These are phyloP conservation scores for Anagyrus pseudococci DNA, from an alignment of 2,888 invertebrate genomes.

Conservation along the genomic window DNA sequence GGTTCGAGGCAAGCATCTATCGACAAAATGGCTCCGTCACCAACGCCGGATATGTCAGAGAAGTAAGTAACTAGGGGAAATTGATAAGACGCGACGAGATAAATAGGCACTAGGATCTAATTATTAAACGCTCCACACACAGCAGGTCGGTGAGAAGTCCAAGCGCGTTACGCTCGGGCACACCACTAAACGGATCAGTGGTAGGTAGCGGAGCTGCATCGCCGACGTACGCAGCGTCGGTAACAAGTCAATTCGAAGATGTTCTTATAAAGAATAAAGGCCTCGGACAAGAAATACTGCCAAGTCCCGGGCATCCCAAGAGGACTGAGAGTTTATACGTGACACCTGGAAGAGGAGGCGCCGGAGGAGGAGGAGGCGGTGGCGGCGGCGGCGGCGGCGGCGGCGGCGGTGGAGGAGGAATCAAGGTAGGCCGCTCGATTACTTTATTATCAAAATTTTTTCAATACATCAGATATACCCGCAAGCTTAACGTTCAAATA, in stretches of 20 bases:
- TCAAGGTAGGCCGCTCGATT: slow-evolving; percentile 30
- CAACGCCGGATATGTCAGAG: slow-evolving; percentile 54
- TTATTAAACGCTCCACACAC: no score
- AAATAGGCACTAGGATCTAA: no score
- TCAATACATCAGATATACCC: not conserved
- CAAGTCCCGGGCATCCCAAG: slow-evolving; percentile 87
- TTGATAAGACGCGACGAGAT: no score
- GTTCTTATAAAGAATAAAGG: slow-evolving; percentile 80
- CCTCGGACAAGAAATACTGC: slow-evolving; percentile 88
- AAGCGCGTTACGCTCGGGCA: slow-evolving; percentile 60
- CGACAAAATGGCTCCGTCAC: slow-evolving; percentile 66
- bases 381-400: slow-evolving; percentile 48
- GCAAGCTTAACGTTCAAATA: not conserved
- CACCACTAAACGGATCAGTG: slow-evolving; percentile 57
- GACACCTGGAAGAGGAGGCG: slow-evolving; percentile 41
- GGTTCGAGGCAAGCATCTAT: slow-evolving; percentile 81
- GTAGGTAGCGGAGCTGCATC: slow-evolving; percentile 66
- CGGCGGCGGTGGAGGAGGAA: slow-evolving; percentile 50
- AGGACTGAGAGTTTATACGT: slow-evolving; percentile 90
- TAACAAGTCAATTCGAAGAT: slow-evolving; percentile 76
- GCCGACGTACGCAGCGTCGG: slow-evolving; percentile 64
- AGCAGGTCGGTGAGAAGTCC: slow-evolving; percentile 65
- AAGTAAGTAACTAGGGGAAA: slow-evolving; percentile 48
- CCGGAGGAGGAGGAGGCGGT: slow-evolving; percentile 43
- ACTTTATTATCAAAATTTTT: not conserved